These are phyloP conservation scores for Papilio polyxenes DNA, from an alignment of 1,140 invertebrate species.

Conservation along the genomic window DNA sequence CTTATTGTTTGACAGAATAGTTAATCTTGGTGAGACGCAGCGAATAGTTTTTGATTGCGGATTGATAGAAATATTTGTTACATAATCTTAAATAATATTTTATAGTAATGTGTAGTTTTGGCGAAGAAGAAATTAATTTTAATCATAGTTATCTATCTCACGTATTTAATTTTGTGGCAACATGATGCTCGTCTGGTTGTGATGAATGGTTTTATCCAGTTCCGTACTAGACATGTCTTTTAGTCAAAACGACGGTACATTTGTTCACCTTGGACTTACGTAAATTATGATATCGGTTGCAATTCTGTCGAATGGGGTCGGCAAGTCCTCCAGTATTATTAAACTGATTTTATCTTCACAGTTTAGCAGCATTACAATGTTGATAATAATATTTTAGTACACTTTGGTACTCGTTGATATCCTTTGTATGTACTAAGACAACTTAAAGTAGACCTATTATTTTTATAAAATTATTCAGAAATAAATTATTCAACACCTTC, in stretches of 20 bases:
- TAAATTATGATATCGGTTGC: conserved; percentile 39
- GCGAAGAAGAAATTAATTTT: too few relatives aligned
- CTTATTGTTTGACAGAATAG: not conserved
- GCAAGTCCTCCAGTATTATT: conserved; percentile 36
- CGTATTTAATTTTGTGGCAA: not conserved
- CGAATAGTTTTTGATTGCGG: not conserved
- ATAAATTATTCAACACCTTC: not conserved
- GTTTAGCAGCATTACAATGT: conserved; percentile 26
- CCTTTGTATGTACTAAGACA: not conserved
- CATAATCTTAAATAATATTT: not conserved
- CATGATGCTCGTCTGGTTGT: not conserved
- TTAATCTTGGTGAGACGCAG: not conserved
- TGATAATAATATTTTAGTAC: conserved; percentile 32
- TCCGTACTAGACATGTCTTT: conserved; percentile 13
- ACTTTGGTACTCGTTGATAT: not conserved
- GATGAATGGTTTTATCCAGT: not conserved
- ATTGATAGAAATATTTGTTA: not conserved
- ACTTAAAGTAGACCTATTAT: not conserved
- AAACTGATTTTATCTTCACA: conserved; percentile 36
- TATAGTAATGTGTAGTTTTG: not conserved
- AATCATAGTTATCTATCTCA: too few relatives aligned
- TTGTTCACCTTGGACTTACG: conserved; percentile 34
- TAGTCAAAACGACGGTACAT: conserved; percentile 29
- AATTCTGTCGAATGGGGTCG: conserved; percentile 37
- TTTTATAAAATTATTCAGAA: not conserved